These are phyloP conservation scores for Glyptemys insculpta DNA, from an alignment of 2,797 vertebrate species.

Conservation along the genomic window DNA sequence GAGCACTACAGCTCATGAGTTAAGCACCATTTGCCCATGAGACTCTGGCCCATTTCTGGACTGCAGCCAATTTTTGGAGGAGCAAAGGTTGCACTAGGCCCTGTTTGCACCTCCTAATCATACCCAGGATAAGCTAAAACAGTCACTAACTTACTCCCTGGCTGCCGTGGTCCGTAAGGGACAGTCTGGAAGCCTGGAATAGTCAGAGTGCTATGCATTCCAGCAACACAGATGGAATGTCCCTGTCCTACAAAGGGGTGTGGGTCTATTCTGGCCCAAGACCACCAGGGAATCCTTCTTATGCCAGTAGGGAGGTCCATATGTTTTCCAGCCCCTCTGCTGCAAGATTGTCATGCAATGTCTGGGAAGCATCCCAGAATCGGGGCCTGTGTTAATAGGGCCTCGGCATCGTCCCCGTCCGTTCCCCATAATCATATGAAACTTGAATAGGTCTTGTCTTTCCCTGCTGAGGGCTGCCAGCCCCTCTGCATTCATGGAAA, in stretches of 20 bases:
- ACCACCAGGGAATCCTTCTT: background rate
- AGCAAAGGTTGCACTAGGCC: background rate
- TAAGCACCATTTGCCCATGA: background rate
- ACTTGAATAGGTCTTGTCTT: fast-evolving
- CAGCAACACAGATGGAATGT: background rate
- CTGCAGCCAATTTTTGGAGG: background rate
- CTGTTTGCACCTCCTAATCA: fast-evolving
- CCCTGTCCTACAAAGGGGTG: background rate
- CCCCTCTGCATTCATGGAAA: background rate
- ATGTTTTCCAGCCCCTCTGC: background rate
- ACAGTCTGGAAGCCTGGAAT: background rate
- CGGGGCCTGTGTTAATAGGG: too few species aligned
- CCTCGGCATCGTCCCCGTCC: too few species aligned
- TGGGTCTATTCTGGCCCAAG: background rate
- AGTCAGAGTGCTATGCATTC: background rate
- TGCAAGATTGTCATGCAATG: background rate
- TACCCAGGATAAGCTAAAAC: background rate
- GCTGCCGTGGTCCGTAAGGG: background rate
- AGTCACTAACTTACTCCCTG: background rate
- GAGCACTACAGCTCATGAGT: fast-evolving
- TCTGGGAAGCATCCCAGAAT: too few species aligned
- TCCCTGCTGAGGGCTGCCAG: background rate
- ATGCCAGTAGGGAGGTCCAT: background rate
- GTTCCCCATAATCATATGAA: background rate
- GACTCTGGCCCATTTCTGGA: fast-evolving